Percentiles rank a stretch among this genome's conserved stretches.
phyloP scores from a whole-genome alignment of 2,888 invertebrate genomes.

The Acronicta psi region DNA sequence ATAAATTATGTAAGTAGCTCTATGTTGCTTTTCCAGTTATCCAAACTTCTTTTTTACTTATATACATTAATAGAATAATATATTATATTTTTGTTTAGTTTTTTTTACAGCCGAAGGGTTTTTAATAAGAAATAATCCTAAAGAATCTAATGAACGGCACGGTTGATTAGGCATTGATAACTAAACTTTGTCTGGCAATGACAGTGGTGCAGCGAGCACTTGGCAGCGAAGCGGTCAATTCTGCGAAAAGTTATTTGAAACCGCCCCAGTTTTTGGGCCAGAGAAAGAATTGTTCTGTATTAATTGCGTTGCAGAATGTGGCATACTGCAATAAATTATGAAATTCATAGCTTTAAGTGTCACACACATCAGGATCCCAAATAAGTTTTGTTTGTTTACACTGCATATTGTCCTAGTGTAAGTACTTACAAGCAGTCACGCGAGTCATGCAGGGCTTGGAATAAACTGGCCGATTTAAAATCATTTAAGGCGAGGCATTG shows the following conservation, averaged over 20 bases:
- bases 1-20: no score
- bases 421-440: not conserved
- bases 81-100: no score
- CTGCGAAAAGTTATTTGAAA: conserved; percentile 87
- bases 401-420: conserved; percentile 7
- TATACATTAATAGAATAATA: no score
- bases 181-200: conserved; percentile 81
- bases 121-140: not conserved
- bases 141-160: conserved; percentile 42
- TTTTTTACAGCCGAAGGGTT: no score
- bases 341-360: conserved; percentile 17
- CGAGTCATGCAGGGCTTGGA: no score
- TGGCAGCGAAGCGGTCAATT: conserved; percentile 77
- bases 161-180: conserved; percentile 68
- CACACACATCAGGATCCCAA: conserved; percentile 17
- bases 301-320: conserved; percentile 55
- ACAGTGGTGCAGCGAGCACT: conserved; percentile 78
- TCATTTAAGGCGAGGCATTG: no score
- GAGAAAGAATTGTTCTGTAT: conserved; percentile 74
- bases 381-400: conserved; percentile 17
- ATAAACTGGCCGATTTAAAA: no score
- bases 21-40: no score
- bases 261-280: conserved; percentile 77
- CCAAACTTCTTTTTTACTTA: no score
- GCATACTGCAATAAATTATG: conserved; percentile 41